phyloP scores from a whole-genome alignment of 2,113 vertebrate genomes.

The Pitta sordida region DNA sequence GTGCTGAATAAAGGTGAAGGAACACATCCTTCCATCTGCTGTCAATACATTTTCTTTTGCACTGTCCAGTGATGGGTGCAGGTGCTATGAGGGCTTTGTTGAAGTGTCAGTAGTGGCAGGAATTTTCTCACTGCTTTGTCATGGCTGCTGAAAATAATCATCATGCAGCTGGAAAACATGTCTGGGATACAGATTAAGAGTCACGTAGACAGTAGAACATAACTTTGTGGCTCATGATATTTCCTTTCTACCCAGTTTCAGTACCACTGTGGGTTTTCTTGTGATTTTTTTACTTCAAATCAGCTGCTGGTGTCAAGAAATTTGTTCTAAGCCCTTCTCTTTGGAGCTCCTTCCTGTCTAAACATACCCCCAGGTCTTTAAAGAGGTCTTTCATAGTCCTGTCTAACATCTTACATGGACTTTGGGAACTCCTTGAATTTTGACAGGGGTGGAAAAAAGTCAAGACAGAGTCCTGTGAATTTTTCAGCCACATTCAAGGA shows the following conservation, averaged over 20 bases:
- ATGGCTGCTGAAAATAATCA: background rate
- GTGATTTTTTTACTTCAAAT: background rate
- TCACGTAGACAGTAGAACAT: background rate
- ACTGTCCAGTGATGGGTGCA: background rate
- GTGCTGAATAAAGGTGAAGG: background rate
- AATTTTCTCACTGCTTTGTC: background rate
- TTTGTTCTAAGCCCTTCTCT: background rate
- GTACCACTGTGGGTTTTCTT: background rate
- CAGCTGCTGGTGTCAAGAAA: background rate
- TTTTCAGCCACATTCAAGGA: background rate
- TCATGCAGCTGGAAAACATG: background rate
- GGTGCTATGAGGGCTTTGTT: background rate
- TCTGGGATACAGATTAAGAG: background rate
- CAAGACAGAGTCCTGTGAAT: background rate
- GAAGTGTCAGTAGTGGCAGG: background rate
- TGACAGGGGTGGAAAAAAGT: rapidly evolving
- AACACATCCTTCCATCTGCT: background rate
- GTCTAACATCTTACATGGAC: background rate
- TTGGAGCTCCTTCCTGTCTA: background rate
- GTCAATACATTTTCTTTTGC: background rate
- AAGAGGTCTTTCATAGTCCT: background rate
- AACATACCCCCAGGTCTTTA: background rate
- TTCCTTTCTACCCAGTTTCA: background rate
- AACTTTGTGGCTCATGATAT: background rate
- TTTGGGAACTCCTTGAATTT: background rate